A percentile compares a stretch with the other conserved stretches of the same genome.
These are phyloP conservation scores for Limenitis arthemis DNA, from an alignment of 2,888 invertebrate species.

Conservation along the genomic window DNA sequence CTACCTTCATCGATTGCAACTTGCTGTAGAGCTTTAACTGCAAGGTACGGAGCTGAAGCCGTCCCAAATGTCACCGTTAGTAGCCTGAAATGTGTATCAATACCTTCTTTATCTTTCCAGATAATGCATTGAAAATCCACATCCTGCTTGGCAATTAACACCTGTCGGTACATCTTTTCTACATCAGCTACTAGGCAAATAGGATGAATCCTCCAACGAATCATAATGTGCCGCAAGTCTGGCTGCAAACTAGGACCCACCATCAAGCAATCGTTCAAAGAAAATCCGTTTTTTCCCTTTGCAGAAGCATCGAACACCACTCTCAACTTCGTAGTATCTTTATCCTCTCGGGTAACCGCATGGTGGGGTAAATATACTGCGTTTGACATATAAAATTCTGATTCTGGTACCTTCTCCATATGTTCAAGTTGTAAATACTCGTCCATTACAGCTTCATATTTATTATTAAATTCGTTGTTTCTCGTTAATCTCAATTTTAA, in stretches of 20 bases:
- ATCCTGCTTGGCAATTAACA: conserved; percentile 14
- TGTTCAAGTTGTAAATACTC: neutral
- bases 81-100: neutral
- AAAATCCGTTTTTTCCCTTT: conserved; percentile 14
- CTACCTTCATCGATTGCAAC: conserved; percentile 14
- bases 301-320: conserved; percentile 11
- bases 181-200: conserved; percentile 23
- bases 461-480: neutral
- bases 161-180: conserved; percentile 30
- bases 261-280: conserved; percentile 26
- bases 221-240: conserved; percentile 26
- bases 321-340: conserved; percentile 8
- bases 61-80: conserved; percentile 22
- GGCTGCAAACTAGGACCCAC: conserved; percentile 28
- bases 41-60: conserved; percentile 20
- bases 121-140: conserved; percentile 19
- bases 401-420: neutral
- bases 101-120: conserved; percentile 12
- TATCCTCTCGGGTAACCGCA: neutral
- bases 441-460: conserved; percentile 2
- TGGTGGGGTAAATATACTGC: neutral
- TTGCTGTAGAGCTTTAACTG: conserved; percentile 21
- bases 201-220: conserved; percentile 22
- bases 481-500: neutral
- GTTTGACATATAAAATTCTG: neutral